Conservation (phyloP, 2,113 vertebrate genomes). For the Myotis davidii region DNA sequence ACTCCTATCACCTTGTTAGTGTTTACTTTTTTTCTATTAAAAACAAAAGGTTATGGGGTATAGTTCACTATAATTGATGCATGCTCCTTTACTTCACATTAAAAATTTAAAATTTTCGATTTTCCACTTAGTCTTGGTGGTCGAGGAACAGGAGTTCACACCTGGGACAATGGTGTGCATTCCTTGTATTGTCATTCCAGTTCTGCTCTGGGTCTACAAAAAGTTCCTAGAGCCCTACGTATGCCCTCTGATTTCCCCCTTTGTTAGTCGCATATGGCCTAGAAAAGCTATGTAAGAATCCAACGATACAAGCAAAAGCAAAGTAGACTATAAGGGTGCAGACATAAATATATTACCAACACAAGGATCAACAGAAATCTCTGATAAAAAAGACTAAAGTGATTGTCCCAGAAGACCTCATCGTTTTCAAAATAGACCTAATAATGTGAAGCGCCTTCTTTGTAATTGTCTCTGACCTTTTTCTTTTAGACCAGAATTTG, state of each 20-base stretch:
- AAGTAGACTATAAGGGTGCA: too few relatives aligned
- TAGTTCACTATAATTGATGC: not conserved
- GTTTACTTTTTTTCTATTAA: not conserved
- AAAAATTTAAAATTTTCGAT: not conserved
- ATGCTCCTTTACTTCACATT: not conserved
- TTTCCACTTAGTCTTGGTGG: too few relatives aligned
- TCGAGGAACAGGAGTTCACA: not conserved
- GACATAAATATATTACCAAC: too few relatives aligned
- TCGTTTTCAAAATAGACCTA: too few relatives aligned
- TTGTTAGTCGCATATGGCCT: slow-evolving; percentile 90
- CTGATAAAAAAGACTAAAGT: too few relatives aligned
- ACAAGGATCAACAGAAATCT: too few relatives aligned
- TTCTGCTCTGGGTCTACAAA: slow-evolving; percentile 98
- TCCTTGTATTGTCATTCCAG: slow-evolving; percentile 96
- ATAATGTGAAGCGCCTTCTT: too few relatives aligned
- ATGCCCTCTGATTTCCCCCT: slow-evolving; percentile 92
- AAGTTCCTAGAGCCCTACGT: slow-evolving; percentile 95
- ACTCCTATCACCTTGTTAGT: not conserved
- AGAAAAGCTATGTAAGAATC: slow-evolving; percentile 85
- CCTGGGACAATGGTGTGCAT: slow-evolving; percentile 94
- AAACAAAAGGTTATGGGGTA: not conserved
- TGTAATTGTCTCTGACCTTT: too few relatives aligned
- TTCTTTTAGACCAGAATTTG: too few relatives aligned
- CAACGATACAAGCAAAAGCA: slow-evolving; percentile 32
- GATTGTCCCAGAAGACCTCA: too few relatives aligned